Evolutionary conservation across 2,888 invertebrate species (phyloP).

Genomic region (Gasteruption jaculator): DNA sequence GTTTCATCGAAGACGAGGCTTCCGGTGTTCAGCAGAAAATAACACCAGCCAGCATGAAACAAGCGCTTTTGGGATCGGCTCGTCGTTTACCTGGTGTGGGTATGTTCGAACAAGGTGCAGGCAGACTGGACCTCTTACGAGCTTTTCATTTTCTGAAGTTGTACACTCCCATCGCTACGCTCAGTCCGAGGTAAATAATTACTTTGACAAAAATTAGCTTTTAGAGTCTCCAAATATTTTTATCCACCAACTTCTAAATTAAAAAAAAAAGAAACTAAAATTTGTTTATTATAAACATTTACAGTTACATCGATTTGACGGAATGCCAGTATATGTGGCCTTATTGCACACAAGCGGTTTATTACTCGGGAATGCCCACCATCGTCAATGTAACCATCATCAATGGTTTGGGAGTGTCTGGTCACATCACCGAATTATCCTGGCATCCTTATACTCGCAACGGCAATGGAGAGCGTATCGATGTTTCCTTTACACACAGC

Average conservation of each 20-base stretch:
- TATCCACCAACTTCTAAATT: slow-evolving; percentile 1
- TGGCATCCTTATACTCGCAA: slow-evolving; percentile 88
- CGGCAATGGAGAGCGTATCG: slow-evolving; percentile 66
- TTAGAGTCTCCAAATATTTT: background rate
- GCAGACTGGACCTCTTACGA: slow-evolving; percentile 84
- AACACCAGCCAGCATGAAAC: slow-evolving; percentile 93
- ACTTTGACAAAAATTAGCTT: background rate
- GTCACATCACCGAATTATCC: slow-evolving; percentile 60
- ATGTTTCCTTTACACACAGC: slow-evolving; percentile 74
- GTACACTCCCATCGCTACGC: slow-evolving; percentile 59
- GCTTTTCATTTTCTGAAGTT: slow-evolving; percentile 69
- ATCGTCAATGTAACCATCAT: slow-evolving; percentile 92
- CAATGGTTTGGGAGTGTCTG: slow-evolving; percentile 89
- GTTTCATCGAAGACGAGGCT: slow-evolving; percentile 56
- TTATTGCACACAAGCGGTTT: slow-evolving; percentile 92
- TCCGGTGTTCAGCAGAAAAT: slow-evolving; percentile 46
- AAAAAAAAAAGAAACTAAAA: slow-evolving; percentile 2
- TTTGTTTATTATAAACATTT: background rate
- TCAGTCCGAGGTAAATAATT: slow-evolving; percentile 48
- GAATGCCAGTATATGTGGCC: slow-evolving; percentile 99
- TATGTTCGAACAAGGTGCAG: slow-evolving; percentile 98
- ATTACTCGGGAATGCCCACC: slow-evolving; percentile 79
- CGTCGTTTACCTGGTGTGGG: slow-evolving; percentile 77
- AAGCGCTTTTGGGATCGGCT: slow-evolving; percentile 89
- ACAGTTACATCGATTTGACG: slow-evolving; percentile 86